Evolutionary conservation across 2,797 vertebrate genomes (phyloP).

Genomic region (Pagetopsis macropterus): DNA sequence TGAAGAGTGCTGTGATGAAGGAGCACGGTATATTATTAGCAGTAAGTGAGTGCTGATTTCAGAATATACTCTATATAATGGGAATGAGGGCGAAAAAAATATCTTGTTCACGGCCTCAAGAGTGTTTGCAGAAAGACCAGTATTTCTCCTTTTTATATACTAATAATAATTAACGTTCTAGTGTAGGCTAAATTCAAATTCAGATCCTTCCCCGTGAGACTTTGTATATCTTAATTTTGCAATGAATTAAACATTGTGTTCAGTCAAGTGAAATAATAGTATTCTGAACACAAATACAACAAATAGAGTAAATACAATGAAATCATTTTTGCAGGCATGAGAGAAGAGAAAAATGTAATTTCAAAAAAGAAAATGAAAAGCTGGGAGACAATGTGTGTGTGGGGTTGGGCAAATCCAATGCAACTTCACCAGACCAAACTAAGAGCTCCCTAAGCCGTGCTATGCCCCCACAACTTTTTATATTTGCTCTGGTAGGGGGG

Average conservation of each 20-base stretch:
- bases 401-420: conserved; percentile 16
- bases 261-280: conserved; percentile 56
- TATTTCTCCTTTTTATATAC: conserved; percentile 49
- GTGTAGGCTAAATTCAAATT: conserved; percentile 36
- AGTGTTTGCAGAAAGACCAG: conserved; percentile 35
- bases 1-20: conserved; percentile 41
- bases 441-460: conserved; percentile 52
- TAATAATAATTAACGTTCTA: conserved; percentile 56
- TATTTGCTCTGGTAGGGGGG: conserved; percentile 50
- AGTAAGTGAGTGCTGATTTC: conserved; percentile 59
- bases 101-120: conserved; percentile 31
- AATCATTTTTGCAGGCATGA: conserved; percentile 11
- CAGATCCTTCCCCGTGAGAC: conserved; percentile 24
- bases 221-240: conserved; percentile 48
- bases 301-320: conserved; percentile 49
- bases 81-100: conserved; percentile 8
- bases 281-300: conserved; percentile 43
- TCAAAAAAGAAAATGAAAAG: conserved; percentile 50
- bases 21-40: conserved; percentile 57
- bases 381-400: conserved; percentile 17
- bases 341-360: conserved; percentile 35
- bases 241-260: conserved; percentile 61
- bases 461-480: conserved; percentile 48
- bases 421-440: conserved; percentile 44
- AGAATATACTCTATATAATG: conserved; percentile 51